A percentile compares a stretch with the other conserved stretches of the same genome.
Conservation (phyloP, 2,797 vertebrate genomes). For the Myotis daubentonii region DNA sequence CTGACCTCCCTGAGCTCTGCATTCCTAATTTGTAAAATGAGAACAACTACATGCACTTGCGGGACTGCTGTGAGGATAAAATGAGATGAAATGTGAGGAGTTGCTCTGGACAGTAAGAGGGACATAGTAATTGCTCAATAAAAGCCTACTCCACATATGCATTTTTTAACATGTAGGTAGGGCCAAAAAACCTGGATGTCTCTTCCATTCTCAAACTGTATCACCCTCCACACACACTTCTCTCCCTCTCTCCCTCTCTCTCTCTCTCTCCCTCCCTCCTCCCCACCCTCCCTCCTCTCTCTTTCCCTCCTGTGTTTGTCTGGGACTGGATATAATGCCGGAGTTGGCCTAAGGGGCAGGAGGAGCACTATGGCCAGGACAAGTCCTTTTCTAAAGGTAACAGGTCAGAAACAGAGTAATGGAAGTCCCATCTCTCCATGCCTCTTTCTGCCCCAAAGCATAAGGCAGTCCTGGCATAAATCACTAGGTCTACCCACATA, state of each 20-base stretch:
- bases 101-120: background rate
- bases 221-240: background rate
- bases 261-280: fast-evolving
- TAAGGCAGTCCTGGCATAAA: background rate
- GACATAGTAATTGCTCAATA: background rate
- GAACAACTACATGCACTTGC: background rate
- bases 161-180: background rate
- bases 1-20: background rate
- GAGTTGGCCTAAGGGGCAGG: background rate
- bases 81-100: background rate
- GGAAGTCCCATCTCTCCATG: background rate
- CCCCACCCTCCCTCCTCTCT: background rate
- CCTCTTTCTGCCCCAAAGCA: background rate
- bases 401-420: background rate
- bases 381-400: background rate
- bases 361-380: background rate
- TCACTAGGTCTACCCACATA: background rate
- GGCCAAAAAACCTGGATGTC: background rate
- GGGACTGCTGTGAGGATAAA: background rate
- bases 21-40: background rate
- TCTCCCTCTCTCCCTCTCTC: too few relatives aligned
- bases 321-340: background rate
- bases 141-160: background rate
- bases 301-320: background rate
- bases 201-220: background rate